These are phyloP conservation scores for Hypothenemus hampei DNA, from an alignment of 1,140 invertebrate species.

Conservation along the genomic window DNA sequence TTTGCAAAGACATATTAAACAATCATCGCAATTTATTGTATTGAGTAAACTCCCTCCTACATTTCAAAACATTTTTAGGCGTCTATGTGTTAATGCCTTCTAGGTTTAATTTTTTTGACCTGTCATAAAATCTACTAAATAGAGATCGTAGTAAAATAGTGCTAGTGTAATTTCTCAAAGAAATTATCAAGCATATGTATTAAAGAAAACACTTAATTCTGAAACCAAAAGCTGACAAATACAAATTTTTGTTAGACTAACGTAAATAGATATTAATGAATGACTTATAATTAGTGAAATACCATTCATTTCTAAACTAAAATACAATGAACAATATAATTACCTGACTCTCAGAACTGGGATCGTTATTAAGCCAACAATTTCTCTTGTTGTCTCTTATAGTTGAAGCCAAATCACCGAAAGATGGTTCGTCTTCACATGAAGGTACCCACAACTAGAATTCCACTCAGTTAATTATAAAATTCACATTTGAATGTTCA, in stretches of 20 bases:
- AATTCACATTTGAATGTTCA: background rate
- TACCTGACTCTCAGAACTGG: slow-evolving; percentile 15
- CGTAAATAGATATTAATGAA: background rate
- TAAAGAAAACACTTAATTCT: background rate
- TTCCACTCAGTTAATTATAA: background rate
- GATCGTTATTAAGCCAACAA: background rate
- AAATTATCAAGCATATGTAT: background rate
- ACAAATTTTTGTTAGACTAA: background rate
- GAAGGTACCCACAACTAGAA: slow-evolving; percentile 68
- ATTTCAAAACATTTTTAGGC: too few relatives aligned
- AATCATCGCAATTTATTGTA: too few relatives aligned
- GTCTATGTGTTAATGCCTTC: too few relatives aligned
- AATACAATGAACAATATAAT: background rate
- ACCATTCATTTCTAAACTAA: background rate
- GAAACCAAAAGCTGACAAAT: too few relatives aligned
- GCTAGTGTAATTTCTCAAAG: background rate
- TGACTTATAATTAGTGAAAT: background rate
- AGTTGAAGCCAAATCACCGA: slow-evolving; percentile 32
- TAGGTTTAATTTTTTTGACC: too few relatives aligned
- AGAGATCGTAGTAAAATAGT: background rate
- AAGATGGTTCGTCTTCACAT: slow-evolving; percentile 46
- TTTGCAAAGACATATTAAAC: too few relatives aligned
- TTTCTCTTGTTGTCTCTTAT: slow-evolving; percentile 32
- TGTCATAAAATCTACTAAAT: too few relatives aligned
- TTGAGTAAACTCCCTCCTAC: too few relatives aligned